Evolutionary conservation across 1,140 invertebrate species (phyloP).

Genomic region (Drosophila equinoxialis): DNA sequence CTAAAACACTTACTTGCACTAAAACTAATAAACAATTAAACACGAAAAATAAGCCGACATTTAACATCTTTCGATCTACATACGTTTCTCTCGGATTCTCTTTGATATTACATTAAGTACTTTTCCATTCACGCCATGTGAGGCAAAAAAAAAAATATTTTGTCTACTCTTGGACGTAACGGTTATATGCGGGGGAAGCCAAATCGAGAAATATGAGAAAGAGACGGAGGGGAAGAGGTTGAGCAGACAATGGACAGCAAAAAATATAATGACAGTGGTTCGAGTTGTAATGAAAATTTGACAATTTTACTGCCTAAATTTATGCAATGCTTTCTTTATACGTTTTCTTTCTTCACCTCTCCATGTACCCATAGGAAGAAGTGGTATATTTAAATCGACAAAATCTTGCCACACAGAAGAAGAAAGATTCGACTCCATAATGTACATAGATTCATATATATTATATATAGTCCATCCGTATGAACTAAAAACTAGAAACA

Average conservation of each 20-base stretch:
- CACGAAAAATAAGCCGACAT: neutral
- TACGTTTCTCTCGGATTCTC: neutral
- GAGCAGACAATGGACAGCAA: neutral
- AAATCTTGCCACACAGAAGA: too few relatives aligned
- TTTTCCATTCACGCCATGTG: constrained; percentile 25
- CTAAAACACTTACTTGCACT: neutral
- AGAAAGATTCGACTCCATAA: too few relatives aligned
- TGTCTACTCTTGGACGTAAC: neutral
- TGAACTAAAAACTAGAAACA: too few relatives aligned
- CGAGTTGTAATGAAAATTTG: neutral
- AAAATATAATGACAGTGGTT: neutral
- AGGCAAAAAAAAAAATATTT: neutral
- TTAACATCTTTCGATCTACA: neutral
- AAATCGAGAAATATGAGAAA: neutral
- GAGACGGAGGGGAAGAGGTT: neutral
- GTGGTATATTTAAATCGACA: too few relatives aligned
- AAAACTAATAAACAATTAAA: constrained; percentile 1
- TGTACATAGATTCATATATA: too few relatives aligned
- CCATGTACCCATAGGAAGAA: too few relatives aligned
- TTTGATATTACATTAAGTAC: neutral
- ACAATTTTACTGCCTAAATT: neutral
- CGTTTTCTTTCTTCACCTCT: neutral
- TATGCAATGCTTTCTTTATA: neutral
- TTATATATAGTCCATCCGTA: too few relatives aligned
- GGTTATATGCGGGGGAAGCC: neutral